These are phyloP conservation scores for Drepanosiphum platanoidis DNA, from an alignment of 2,888 invertebrate species.

Conservation along the genomic window DNA sequence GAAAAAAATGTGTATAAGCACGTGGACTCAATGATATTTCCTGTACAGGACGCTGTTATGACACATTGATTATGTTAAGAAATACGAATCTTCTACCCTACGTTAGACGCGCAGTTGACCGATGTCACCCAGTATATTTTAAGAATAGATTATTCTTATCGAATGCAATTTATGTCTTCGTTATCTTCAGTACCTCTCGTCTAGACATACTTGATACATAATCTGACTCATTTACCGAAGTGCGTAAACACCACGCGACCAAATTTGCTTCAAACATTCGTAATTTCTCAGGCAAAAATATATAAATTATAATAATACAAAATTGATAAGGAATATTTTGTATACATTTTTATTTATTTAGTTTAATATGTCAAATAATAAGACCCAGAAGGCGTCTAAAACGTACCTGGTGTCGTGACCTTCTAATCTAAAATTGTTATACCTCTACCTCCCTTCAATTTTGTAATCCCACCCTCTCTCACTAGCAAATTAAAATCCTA, in stretches of 20 bases:
- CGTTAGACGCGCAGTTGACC: conserved; percentile 26
- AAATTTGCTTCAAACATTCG: conserved; percentile 5
- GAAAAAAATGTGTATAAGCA: too few species aligned
- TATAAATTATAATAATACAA: conserved; percentile 31
- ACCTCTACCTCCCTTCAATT: too few species aligned
- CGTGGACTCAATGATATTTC: too few species aligned
- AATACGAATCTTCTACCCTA: too few species aligned
- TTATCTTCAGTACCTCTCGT: conserved; percentile 21
- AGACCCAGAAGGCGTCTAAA: too few species aligned
- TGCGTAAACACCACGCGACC: conserved; percentile 27
- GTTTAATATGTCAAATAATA: conserved; percentile 35
- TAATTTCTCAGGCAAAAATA: conserved; percentile 34
- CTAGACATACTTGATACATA: conserved; percentile 8
- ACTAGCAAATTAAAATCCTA: too few species aligned
- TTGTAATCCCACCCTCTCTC: too few species aligned
- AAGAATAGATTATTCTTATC: conserved; percentile 29
- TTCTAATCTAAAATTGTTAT: too few species aligned
- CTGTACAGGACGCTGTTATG: too few species aligned
- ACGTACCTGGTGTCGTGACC: too few species aligned
- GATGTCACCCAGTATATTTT: conserved; percentile 28
- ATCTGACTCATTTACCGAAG: conserved; percentile 20
- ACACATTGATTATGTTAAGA: too few species aligned
- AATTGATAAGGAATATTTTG: conserved; percentile 26
- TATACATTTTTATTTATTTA: conserved; percentile 49
- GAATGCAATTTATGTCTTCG: conserved; percentile 29